Evolutionary conservation across 2,797 vertebrate species (phyloP).

Genomic region (Saguinus oedipus): DNA sequence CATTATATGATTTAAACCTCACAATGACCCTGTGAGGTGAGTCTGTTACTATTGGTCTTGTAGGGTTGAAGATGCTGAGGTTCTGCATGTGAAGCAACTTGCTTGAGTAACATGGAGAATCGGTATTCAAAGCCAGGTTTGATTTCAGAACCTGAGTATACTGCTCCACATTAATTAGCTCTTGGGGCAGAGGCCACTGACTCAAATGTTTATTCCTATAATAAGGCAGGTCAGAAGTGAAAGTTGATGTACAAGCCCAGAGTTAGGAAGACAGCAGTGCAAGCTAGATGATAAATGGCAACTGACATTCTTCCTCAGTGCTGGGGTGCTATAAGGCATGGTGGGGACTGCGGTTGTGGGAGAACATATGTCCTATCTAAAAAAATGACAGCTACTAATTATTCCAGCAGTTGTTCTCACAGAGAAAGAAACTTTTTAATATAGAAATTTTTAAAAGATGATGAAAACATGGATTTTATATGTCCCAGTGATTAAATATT

Average conservation of each 20-base stretch:
- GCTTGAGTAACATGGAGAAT: background rate
- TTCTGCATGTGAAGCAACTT: background rate
- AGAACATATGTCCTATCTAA: background rate
- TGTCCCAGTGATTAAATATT: constrained; percentile 31
- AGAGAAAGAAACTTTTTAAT: background rate
- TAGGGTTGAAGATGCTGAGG: background rate
- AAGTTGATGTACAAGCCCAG: background rate
- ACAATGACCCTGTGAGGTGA: background rate
- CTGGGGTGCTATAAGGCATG: background rate
- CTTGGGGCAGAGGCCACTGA: background rate
- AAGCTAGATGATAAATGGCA: background rate
- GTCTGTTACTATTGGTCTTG: background rate
- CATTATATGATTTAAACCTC: background rate
- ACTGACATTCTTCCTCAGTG: background rate
- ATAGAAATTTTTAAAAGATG: background rate
- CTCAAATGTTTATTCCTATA: background rate
- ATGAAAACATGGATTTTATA: background rate
- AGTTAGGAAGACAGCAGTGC: background rate
- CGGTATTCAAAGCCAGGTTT: background rate
- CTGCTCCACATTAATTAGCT: background rate
- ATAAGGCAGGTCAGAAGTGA: background rate
- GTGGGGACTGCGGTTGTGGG: background rate
- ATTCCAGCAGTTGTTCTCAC: background rate
- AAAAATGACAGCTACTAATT: background rate
- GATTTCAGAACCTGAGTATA: background rate